Evolutionary conservation across 2,888 invertebrate genomes (phyloP), one percentile per base, ranked within the genome.

Genomic region (Pogonocherus hispidulus): DNA sequence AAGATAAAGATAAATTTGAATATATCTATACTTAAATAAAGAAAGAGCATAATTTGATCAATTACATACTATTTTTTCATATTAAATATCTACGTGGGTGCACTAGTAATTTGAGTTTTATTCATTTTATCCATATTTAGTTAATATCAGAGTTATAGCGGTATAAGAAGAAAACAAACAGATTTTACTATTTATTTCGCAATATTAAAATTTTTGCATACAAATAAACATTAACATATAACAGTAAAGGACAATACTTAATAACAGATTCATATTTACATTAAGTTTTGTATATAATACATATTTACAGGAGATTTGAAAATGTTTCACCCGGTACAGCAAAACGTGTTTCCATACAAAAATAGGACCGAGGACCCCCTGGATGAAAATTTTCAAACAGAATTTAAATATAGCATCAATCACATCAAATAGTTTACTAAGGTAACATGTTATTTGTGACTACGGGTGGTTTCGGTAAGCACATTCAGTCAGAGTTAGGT

Each of bases 351-450:
- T 32, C 18, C 19, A 47, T 57, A 57, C 44, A 57, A 57, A 59
- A 59, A 59, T 59, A 59, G 32, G 27, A 14, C 27, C 41, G n/a
- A 23, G 8, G 27, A 32, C 6, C 9, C 32, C 18, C 47, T 9
- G 59, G 59, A 59, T 49, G 59, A 59, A 59, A 32, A 47, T 32
- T 59, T 59, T 59, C 46, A 44, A 20, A 20, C 19, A 22, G 23
- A 18, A 59, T 59, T 46, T 59, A 59, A 57, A 59, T 59, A 47
- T 59, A 59, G 27, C 14, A 41, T 41, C 41, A 59, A 59, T 47
- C 59, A 59, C 59, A 59, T 59, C 59, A 32, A 32, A 55, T 22
- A 27, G 22, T 55, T 55, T 46, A 59, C 59, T 59, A 59, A 59
- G 46, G 47, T 59, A 59, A 27, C 47, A 27, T 27, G 16, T 59